A percentile compares a stretch with the other conserved stretches of the same genome.
Conservation (phyloP, 2,797 vertebrate genomes). For the Parambassis ranga region DNA sequence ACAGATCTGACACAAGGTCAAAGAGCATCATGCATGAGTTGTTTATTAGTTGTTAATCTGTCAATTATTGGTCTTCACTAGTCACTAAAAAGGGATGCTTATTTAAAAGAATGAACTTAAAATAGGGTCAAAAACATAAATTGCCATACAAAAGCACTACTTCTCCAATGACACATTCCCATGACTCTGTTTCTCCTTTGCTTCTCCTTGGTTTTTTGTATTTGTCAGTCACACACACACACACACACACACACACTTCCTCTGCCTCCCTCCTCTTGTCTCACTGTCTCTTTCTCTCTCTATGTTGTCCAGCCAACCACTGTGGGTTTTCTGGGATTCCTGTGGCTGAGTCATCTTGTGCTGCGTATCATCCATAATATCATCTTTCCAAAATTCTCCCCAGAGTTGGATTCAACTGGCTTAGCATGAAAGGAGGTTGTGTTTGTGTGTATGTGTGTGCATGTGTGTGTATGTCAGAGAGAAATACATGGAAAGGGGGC, state of each 20-base stretch:
- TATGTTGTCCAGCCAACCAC: slow-evolving; percentile 48
- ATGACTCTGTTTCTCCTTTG: slow-evolving; percentile 33
- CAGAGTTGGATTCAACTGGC: slow-evolving; percentile 65
- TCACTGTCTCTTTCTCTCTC: slow-evolving; percentile 9
- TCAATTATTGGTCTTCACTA: not conserved
- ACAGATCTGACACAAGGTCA: not conserved
- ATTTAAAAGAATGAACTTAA: not conserved
- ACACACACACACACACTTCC: slow-evolving; percentile 3
- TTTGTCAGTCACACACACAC: no score
- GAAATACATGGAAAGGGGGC: not conserved
- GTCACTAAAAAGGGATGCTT: not conserved
- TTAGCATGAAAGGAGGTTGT: slow-evolving; percentile 63
- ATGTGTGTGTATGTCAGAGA: not conserved
- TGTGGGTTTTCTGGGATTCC: slow-evolving; percentile 67
- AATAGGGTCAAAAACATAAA: slow-evolving; percentile 16
- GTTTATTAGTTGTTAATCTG: slow-evolving; percentile 1
- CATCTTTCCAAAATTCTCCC: slow-evolving; percentile 72
- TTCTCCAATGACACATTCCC: slow-evolving; percentile 30
- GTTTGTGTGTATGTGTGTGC: not conserved
- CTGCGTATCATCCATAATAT: slow-evolving; percentile 62
- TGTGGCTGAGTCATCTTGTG: slow-evolving; percentile 69
- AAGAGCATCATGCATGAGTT: no score
- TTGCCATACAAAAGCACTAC: slow-evolving; percentile 11
- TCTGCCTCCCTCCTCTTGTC: slow-evolving; percentile 7
- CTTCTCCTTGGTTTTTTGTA: slow-evolving; percentile 24